Percentiles rank a stretch among this genome's conserved stretches.
Conservation (phyloP, 2,888 invertebrate genomes). For the Chelonus formosanus region DNA sequence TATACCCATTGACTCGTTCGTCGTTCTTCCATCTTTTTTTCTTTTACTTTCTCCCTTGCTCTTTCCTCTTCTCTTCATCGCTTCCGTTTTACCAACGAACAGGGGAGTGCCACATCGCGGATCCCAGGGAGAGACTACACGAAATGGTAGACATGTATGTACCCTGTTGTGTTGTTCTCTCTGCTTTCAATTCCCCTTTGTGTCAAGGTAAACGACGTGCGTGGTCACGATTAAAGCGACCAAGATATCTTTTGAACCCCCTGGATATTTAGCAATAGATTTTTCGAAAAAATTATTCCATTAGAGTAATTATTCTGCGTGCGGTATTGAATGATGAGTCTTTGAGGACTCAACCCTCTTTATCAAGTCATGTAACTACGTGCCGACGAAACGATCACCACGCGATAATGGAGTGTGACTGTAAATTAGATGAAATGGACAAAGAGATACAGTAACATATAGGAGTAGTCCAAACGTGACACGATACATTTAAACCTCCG, state of each 20-base stretch:
- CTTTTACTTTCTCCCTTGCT: slow-evolving; percentile 22
- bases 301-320: slow-evolving; percentile 57
- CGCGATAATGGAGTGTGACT: no score
- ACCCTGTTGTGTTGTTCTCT: slow-evolving; percentile 8
- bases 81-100: slow-evolving; percentile 27
- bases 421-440: no score
- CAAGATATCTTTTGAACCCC: slow-evolving; percentile 13
- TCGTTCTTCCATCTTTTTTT: slow-evolving; percentile 37
- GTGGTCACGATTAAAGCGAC: slow-evolving; percentile 33
- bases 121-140: slow-evolving; percentile 14
- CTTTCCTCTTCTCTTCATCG: slow-evolving; percentile 25
- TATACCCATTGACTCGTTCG: slow-evolving; percentile 54
- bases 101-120: slow-evolving; percentile 30
- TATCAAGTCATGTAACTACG: no score
- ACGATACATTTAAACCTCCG: no score
- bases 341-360: no score
- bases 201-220: slow-evolving; percentile 33
- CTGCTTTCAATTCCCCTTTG: background rate
- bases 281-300: slow-evolving; percentile 50
- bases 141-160: slow-evolving; percentile 20
- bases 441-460: no score
- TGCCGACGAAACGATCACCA: no score
- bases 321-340: background rate
- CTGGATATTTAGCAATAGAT: slow-evolving; percentile 18
- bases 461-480: no score